Conservation (phyloP, 2,113 vertebrate species). For the Odocoileus virginianus region DNA sequence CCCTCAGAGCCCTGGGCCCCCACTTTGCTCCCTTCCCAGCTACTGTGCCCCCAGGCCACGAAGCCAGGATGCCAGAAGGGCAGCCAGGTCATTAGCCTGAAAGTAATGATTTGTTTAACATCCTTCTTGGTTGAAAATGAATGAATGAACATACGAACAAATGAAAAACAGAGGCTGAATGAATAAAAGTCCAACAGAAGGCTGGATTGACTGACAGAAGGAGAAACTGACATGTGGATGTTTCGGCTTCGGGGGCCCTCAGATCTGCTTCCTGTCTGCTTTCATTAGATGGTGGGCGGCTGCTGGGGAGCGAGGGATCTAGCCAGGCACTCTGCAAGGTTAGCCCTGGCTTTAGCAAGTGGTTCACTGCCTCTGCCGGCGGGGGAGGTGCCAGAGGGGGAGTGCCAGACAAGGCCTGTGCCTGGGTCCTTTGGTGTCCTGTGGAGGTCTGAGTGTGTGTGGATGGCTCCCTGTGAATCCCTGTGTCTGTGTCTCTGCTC, state of each 20-base stretch:
- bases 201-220: not conserved
- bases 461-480: not conserved
- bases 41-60: not conserved
- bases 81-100: not conserved
- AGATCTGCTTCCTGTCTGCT: not conserved
- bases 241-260: not conserved
- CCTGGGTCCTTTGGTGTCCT: not conserved
- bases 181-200: not conserved
- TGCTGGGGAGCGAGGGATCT: not conserved
- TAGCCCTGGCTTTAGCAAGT: not conserved
- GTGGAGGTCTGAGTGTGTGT: not conserved
- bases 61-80: not conserved
- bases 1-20: not conserved
- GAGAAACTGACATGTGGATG: not conserved
- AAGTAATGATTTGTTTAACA: not conserved
- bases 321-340: not conserved
- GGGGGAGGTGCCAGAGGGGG: not conserved
- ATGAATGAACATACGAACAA: not conserved
- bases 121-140: constrained; percentile 2
- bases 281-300: not conserved
- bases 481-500: not conserved
- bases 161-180: not conserved
- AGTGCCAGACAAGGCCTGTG: not conserved
- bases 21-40: not conserved
- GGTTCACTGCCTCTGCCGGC: not conserved